A percentile compares a stretch with the other conserved stretches of the same genome.
Conservation (phyloP, 53 echinoderm and acorn worm genomes). For the Pentamera pediparva region DNA sequence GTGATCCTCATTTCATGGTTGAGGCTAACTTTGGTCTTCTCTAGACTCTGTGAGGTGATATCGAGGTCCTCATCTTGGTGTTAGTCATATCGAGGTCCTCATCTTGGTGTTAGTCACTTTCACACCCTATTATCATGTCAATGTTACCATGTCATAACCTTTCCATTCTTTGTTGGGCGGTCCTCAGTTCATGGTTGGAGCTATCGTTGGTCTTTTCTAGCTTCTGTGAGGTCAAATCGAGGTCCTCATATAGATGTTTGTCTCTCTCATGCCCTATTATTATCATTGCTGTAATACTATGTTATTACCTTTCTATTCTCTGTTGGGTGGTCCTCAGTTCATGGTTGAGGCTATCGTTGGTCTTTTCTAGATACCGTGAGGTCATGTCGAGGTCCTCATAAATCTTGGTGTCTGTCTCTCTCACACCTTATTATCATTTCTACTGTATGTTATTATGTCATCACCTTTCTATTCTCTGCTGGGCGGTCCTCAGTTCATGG, state of each 20-base stretch:
- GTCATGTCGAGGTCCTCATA: constrained; percentile 89
- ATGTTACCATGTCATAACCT: too few relatives aligned
- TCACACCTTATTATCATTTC: too few relatives aligned
- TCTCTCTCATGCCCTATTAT: too few relatives aligned
- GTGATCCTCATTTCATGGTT: constrained; percentile 82
- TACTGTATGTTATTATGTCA: neutral
- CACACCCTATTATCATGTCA: too few relatives aligned
- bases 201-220: constrained; percentile 73
- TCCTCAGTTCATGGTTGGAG: constrained; percentile 81
- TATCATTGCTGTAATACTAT: too few relatives aligned
- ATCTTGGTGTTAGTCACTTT: constrained; percentile 85
- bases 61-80: constrained; percentile 92
- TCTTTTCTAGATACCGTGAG: constrained; percentile 73
- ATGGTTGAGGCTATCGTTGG: constrained; percentile 68
- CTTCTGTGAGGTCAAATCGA: constrained; percentile 79
- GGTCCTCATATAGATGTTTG: too few relatives aligned
- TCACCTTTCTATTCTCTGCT: too few relatives aligned
- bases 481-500: constrained; percentile 71
- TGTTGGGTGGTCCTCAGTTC: constrained; percentile 74
- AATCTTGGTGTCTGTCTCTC: constrained; percentile 80
- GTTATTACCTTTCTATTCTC: constrained; percentile 62
- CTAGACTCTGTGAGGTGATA: constrained; percentile 70
- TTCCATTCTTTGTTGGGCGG: constrained; percentile 66
- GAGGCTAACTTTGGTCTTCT: constrained; percentile 68
- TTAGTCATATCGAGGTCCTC: constrained; percentile 91